Evolutionary conservation across 2,888 invertebrate species (phyloP), one percentile per base, ranked within the genome.

Genomic region (Acronicta psi): DNA sequence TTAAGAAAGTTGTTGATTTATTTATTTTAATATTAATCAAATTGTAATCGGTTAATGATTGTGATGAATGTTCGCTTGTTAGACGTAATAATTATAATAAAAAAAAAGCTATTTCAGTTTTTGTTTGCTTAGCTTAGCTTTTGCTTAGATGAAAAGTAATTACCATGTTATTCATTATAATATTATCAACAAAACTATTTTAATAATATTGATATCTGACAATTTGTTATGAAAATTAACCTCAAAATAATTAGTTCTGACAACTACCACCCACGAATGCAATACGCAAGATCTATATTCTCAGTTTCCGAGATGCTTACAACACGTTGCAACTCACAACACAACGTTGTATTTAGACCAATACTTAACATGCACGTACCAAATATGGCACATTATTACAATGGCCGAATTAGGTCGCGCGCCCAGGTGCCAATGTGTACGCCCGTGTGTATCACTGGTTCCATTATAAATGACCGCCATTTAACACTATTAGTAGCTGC

Each of bases 401-500:
- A 49, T 49, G 59, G 53, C 54, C 4, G 20, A 69, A 73, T 61
- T 47, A 54, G 73, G 73, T 73, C 63, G 71, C 45, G 40, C 34
- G 50, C 53, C 31, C 67, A 63, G 62, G 66, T 74, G 73, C 56
- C 73, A 69, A 76, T 66, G 57, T 73, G 41, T 46, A 57, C 40
- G 45, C 38, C 18, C 37, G 17, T 60, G 38, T 59, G 45, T 43
- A 50, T 50, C 53, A 50, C 50, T 46, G 53, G 72, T 50, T 53
- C 31, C 17, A 20, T 56, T 66, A 66, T 25, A 50, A 59, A 72
- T 50, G 38, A 14, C n/a, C 16, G n/a, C 18, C 46, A 46, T 56
- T 66, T 55, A 50, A 42, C 23, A 29, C 34, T 38, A 61, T 65
- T 65, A 50, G 18, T 38, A 10, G 25, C 10, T 25, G 0, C 11